Base-by-base conservation (phyloP, 2,888 invertebrate genomes). In the Drosophila kanekoi region DNA sequence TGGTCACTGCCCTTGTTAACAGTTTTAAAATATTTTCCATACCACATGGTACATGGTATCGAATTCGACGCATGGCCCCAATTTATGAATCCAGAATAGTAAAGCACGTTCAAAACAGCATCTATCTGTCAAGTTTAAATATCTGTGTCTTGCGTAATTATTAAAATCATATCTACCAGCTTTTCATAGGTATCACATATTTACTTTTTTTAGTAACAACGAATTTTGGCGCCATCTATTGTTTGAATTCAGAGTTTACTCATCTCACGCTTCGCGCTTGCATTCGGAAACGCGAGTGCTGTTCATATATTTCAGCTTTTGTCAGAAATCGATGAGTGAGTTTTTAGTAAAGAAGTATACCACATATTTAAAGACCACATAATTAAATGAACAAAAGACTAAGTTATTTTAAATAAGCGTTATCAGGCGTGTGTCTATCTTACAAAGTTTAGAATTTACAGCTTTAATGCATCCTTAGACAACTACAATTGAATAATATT, bases 151-250 rank as follows among this genome's bases (percentile, higher is more conserved):
- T 8, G 28, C 28, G 8, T 28, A 8, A 28, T 8, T 28, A 2
- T 28, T 8, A 8, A 28, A 14, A 28, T 13, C 18, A 28, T 16
- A 28, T 4, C 40, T 1, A 0, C 13, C 11, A 52, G 18, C 18
- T 32, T 18, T 52, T 18, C 9, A 28, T 16, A n/a, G 2, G 4
- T 23, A 23, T 23, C 23, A 3, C 1, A 1, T 1, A 23, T 0
- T 23, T 23, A 4, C 6, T 16, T 5, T 16, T 5, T 14, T 11
- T n/a, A 11, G 6, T 16, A 3, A 35, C 10, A 40, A 18, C 18
- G 0, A n/a, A 16, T 4, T 1, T 13, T 13, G 43, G 28, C 33
- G 56, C 1, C 62, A 47, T 38, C 67, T 67, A 28, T 18, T 20
- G 8, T 13, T 4, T 9, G 0, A 40, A 4, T 0, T 3, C 4